Conservation (phyloP, 2,888 invertebrate genomes). For the Zygogramma bicolorata region DNA sequence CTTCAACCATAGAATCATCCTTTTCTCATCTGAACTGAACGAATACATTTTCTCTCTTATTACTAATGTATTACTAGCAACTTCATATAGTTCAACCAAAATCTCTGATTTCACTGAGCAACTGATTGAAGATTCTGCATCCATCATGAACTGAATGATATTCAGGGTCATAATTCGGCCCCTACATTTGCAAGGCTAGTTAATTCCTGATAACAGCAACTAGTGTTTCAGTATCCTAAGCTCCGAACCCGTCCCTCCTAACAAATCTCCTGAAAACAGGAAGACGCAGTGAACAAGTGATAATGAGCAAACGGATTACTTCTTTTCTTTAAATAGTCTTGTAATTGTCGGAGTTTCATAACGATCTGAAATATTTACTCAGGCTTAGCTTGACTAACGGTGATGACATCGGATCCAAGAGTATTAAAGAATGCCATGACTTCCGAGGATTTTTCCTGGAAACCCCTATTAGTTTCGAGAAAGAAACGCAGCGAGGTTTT, state of each 20-base stretch:
- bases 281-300: not conserved
- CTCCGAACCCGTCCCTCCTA: not conserved
- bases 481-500: not conserved
- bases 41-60: too few species aligned
- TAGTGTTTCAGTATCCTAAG: too few species aligned
- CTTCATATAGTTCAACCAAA: too few species aligned
- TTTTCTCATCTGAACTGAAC: too few species aligned
- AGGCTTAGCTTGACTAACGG: not conserved
- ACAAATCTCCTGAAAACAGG: not conserved
- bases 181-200: too few species aligned
- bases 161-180: too few species aligned
- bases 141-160: too few species aligned
- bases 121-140: too few species aligned
- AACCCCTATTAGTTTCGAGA: not conserved
- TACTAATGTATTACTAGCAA: too few species aligned
- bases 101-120: too few species aligned
- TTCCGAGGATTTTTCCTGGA: not conserved
- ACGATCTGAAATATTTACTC: not conserved
- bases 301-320: constrained; percentile 1
- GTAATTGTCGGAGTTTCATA: not conserved
- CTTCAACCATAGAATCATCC: too few species aligned
- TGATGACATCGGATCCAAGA: not conserved
- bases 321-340: not conserved
- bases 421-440: not conserved
- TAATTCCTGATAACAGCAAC: too few species aligned